Evolutionary conservation across 2,113 vertebrate species (phyloP).

Genomic region (Callorhinus ursinus): DNA sequence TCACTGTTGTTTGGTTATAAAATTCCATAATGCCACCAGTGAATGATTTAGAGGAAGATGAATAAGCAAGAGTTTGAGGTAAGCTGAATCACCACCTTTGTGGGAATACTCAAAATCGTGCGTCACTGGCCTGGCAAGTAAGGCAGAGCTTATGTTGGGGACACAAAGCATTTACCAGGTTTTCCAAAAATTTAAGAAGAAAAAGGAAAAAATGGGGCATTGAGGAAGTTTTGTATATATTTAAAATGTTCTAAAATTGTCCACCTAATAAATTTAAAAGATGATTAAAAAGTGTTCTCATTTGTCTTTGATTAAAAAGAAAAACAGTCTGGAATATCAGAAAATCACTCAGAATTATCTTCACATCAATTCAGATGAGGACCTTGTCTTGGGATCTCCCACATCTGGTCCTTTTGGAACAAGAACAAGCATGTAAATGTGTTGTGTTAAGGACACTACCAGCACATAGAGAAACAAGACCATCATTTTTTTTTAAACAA

Average conservation of each 20-base stretch:
- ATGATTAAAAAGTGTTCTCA: not conserved
- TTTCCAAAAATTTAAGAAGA: not conserved
- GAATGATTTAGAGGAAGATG: not conserved
- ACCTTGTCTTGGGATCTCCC: not conserved
- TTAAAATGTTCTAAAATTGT: not conserved
- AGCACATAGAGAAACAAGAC: not conserved
- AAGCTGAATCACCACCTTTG: not conserved
- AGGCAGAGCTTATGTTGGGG: not conserved
- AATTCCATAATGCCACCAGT: not conserved
- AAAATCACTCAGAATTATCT: slow-evolving; percentile 27
- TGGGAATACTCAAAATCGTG: not conserved
- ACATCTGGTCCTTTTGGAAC: not conserved
- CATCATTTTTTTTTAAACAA: slow-evolving; percentile 39
- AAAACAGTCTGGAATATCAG: not conserved
- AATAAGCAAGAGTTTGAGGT: not conserved
- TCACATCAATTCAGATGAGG: not conserved
- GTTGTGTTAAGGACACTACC: not conserved
- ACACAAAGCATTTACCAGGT: not conserved
- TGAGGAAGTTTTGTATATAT: not conserved
- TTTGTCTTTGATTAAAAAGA: slow-evolving; percentile 17
- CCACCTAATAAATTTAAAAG: not conserved
- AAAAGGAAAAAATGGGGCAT: not conserved
- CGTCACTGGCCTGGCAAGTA: not conserved
- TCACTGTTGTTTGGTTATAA: not conserved
- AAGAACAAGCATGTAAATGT: not conserved